Evolutionary conservation across 2,888 invertebrate genomes (phyloP).

Genomic region (Tenthredo mesomela): DNA sequence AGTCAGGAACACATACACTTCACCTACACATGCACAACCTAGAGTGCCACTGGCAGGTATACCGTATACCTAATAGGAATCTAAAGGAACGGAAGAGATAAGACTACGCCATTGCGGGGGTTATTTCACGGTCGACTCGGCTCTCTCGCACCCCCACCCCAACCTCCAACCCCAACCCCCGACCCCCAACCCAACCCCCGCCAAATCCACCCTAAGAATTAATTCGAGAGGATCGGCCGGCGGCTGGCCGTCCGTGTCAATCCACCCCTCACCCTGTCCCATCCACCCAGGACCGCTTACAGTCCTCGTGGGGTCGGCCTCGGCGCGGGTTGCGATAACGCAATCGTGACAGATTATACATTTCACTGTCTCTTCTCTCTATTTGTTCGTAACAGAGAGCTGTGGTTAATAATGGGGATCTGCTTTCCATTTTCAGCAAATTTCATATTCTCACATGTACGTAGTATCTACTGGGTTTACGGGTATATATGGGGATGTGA

Average conservation of each 20-base stretch:
- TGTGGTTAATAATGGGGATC: conserved; percentile 40
- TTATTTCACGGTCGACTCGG: conserved; percentile 78
- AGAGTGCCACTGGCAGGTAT: not conserved
- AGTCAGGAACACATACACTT: not conserved
- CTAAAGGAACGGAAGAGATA: conserved; percentile 51
- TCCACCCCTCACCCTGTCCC: conserved; percentile 59
- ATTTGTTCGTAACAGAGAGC: conserved; percentile 27
- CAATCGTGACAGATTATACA: conserved; percentile 58
- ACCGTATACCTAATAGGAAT: conserved; percentile 41
- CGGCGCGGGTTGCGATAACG: conserved; percentile 67
- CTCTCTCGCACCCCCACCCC: conserved; percentile 72
- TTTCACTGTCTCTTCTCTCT: conserved; percentile 28
- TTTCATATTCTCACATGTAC: conserved; percentile 21
- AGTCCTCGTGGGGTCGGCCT: conserved; percentile 53
- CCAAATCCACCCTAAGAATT: conserved; percentile 74
- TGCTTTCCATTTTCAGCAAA: conserved; percentile 25
- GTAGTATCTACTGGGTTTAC: not conserved
- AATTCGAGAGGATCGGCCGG: conserved; percentile 77
- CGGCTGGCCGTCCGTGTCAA: conserved; percentile 71
- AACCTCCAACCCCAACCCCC: conserved; percentile 62
- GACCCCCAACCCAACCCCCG: conserved; percentile 65
- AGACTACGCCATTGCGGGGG: conserved; percentile 72
- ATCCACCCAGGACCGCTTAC: conserved; percentile 49
- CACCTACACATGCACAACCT: not conserved
- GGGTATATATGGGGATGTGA: not conserved